phyloP scores from a whole-genome alignment of 2,797 vertebrate species.

The Megalops cyprinoides region DNA sequence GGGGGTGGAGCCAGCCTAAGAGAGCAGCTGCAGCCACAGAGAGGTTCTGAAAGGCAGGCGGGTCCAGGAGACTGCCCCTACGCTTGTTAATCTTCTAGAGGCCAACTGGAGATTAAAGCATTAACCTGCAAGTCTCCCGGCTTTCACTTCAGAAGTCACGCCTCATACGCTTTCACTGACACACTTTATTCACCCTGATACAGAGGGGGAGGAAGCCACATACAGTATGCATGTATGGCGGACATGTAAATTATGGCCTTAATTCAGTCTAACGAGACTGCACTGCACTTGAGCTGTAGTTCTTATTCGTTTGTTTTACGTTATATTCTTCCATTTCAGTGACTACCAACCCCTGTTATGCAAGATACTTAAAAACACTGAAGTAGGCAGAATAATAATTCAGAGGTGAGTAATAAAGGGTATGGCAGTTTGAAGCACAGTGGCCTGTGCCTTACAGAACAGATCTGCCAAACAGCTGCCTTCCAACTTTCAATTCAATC shows the following conservation, averaged over 20 bases:
- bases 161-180: constrained; percentile 12
- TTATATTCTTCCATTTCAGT: background rate
- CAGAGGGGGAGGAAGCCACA: background rate
- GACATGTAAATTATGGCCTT: background rate
- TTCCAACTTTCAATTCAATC: background rate
- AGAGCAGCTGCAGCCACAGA: no score
- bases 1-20: no score
- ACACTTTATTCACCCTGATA: background rate
- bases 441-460: no score
- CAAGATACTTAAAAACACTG: background rate
- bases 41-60: constrained; percentile 26
- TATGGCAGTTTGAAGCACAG: no score
- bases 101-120: constrained; percentile 63
- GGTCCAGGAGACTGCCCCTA: background rate
- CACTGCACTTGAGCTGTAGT: background rate
- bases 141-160: constrained; percentile 48
- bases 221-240: background rate
- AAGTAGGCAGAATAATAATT: background rate
- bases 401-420: background rate
- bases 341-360: background rate
- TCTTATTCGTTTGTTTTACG: background rate
- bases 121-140: constrained; percentile 55
- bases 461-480: background rate
- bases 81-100: constrained; percentile 55
- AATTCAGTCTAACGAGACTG: background rate